A percentile compares a stretch with the other conserved stretches of the same genome.
phyloP scores from a whole-genome alignment of 2,888 invertebrate genomes.

The Sesia bembeciformis region DNA sequence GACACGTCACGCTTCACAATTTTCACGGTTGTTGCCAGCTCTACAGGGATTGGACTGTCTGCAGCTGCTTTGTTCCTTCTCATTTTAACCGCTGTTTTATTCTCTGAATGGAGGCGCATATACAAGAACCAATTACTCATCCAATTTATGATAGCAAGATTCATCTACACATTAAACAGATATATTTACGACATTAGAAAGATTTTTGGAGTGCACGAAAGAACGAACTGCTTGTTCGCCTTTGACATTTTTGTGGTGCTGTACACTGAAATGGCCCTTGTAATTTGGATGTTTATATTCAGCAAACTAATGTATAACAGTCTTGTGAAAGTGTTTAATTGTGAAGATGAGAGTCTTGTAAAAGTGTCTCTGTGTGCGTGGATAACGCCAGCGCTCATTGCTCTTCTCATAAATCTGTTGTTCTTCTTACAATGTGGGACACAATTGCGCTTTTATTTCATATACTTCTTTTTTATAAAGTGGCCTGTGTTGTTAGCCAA shows the following conservation, averaged over 20 bases:
- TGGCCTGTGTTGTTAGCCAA: conserved; percentile 49
- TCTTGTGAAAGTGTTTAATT: conserved; percentile 43
- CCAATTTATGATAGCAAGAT: conserved; percentile 52
- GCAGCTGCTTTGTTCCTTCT: conserved; percentile 33
- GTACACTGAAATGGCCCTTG: conserved; percentile 41
- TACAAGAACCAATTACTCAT: conserved; percentile 55
- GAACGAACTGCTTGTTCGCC: conserved; percentile 10
- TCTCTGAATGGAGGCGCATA: conserved; percentile 46
- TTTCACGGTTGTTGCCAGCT: conserved; percentile 27
- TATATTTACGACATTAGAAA: conserved; percentile 30
- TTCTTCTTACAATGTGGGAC: conserved; percentile 11
- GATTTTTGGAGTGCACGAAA: conserved; percentile 14
- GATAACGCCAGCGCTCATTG: conserved; percentile 27
- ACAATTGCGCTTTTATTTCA: conserved; percentile 14
- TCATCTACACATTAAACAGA: conserved; percentile 34
- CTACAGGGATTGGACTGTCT: conserved; percentile 39
- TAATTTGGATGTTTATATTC: conserved; percentile 55
- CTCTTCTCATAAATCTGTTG: conserved; percentile 14
- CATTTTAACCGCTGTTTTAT: conserved; percentile 38
- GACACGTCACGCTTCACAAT: conserved; percentile 14
- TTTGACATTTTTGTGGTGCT: conserved; percentile 23
- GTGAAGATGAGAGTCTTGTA: conserved; percentile 21
- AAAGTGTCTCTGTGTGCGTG: conserved; percentile 36
- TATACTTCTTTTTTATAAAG: conserved; percentile 35
- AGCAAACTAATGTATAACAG: conserved; percentile 47